Conservation (phyloP, 2,888 invertebrate genomes). For the Tipula confusa region DNA sequence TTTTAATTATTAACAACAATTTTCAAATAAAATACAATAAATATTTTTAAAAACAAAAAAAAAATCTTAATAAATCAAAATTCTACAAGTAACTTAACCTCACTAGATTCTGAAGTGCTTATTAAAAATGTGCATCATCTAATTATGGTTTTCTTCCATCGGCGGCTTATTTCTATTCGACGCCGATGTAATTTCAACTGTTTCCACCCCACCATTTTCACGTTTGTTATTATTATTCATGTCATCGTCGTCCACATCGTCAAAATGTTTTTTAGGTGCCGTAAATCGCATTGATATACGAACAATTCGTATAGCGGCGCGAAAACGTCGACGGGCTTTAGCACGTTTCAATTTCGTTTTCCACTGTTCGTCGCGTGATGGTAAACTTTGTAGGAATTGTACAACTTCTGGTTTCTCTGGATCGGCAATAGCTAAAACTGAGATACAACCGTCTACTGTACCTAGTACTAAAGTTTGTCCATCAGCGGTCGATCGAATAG, state of each 20-base stretch:
- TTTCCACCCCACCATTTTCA: background rate
- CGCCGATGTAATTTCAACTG: background rate
- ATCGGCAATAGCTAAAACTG: constrained; percentile 79
- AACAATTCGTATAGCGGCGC: constrained; percentile 63
- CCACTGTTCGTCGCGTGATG: constrained; percentile 67
- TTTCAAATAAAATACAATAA: background rate
- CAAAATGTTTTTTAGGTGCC: constrained; percentile 33
- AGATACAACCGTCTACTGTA: constrained; percentile 90
- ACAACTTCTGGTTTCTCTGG: constrained; percentile 61
- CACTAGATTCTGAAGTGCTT: background rate
- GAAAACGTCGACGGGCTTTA: constrained; percentile 61
- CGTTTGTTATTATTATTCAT: background rate
- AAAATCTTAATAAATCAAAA: no score
- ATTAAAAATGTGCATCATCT: background rate
- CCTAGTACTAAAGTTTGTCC: constrained; percentile 81
- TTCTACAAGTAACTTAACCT: no score
- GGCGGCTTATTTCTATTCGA: background rate
- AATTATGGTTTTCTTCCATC: background rate
- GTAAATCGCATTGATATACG: constrained; percentile 50
- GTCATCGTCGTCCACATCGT: background rate
- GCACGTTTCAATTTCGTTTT: constrained; percentile 63
- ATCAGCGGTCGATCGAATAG: constrained; percentile 76
- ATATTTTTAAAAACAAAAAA: background rate
- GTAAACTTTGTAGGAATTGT: constrained; percentile 60
- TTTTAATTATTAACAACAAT: background rate